Evolutionary conservation across 2,113 vertebrate genomes (phyloP), one percentile per base, ranked within the genome.

Genomic region (Cyphomyrus plagiostoma): DNA sequence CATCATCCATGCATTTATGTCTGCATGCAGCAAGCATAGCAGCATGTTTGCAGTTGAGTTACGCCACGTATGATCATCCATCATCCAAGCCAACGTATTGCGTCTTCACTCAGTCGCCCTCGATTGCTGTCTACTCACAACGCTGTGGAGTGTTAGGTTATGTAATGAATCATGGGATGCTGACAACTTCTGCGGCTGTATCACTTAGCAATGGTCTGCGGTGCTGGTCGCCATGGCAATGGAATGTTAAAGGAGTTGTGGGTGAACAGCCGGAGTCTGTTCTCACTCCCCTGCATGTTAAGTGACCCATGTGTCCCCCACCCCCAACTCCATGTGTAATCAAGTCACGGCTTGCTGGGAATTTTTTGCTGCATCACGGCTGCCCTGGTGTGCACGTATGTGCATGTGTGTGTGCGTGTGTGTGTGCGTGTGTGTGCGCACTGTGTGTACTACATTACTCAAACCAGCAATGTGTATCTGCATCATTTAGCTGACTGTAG

Each of bases 171-270:
- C 82, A 87, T 77, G 49, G 82, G 91, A 91, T 52, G 90, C 88
- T 90, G 89, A 87, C 91, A 91, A 89, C 91, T 85, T 89, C 86
- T 93, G 93, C 92, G 86, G 92, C 89, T 84, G 89, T 92, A 94
- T 96, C 91, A 92, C 95, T 89, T 92, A 94, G 95, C 94, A 94
- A 95, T 93, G 92, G 88, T 91, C 89, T 84, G 86, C 91, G 49
- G 77, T 89, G 90, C 91, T 48, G 39, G 84, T 92, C 66, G 85
- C 89, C 45, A 30, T 88, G 85, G 84, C 83, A 87, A 91, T 83
- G 85, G 83, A 88, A 91, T 82, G 90, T 88, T 88, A 80, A 88
- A 83, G 89, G 80, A 50, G 56, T 50, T 66, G 5, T 26, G 30
- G 87, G 86, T 26, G 49, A 30, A 19, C 4, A 6, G 46, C 26